Evolutionary conservation across 2,113 vertebrate genomes (phyloP).

Genomic region (Nansenia antarctica): DNA sequence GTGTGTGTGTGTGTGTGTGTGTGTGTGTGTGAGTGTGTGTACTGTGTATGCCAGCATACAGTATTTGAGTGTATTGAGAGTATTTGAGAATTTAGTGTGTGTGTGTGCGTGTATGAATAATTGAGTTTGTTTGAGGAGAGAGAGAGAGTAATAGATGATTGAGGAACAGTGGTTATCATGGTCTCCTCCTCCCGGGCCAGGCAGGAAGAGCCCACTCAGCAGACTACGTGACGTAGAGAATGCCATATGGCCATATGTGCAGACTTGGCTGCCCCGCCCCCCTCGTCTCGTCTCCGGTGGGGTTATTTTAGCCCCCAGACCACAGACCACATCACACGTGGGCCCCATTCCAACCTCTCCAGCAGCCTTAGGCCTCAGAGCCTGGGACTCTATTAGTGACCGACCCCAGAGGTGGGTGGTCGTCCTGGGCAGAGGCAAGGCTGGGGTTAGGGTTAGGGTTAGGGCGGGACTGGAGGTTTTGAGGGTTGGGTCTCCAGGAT

Average conservation of each 20-base stretch:
- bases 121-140: too few species aligned
- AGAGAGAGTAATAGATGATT: too few species aligned
- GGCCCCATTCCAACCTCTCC: slow-evolving; percentile 57
- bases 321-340: slow-evolving; percentile 71
- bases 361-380: slow-evolving; percentile 57
- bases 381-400: slow-evolving; percentile 60
- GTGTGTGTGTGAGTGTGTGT: not conserved
- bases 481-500: slow-evolving; percentile 44
- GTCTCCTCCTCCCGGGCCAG: slow-evolving; percentile 23
- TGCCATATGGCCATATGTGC: slow-evolving; percentile 62
- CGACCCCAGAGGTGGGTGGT: slow-evolving; percentile 74
- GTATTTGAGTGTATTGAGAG: too few species aligned
- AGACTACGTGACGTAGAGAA: slow-evolving; percentile 58
- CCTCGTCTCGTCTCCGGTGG: slow-evolving; percentile 66
- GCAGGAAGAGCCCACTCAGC: slow-evolving; percentile 46
- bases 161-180: slow-evolving; percentile 16
- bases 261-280: slow-evolving; percentile 50
- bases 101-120: too few species aligned
- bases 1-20: not conserved
- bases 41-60: too few species aligned
- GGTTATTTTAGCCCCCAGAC: slow-evolving; percentile 68
- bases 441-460: slow-evolving; percentile 43
- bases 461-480: slow-evolving; percentile 58
- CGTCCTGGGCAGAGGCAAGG: slow-evolving; percentile 39
- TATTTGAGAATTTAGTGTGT: too few species aligned